Evolutionary conservation across 2,797 vertebrate species (phyloP).

Genomic region (Uromys caudimaculatus): DNA sequence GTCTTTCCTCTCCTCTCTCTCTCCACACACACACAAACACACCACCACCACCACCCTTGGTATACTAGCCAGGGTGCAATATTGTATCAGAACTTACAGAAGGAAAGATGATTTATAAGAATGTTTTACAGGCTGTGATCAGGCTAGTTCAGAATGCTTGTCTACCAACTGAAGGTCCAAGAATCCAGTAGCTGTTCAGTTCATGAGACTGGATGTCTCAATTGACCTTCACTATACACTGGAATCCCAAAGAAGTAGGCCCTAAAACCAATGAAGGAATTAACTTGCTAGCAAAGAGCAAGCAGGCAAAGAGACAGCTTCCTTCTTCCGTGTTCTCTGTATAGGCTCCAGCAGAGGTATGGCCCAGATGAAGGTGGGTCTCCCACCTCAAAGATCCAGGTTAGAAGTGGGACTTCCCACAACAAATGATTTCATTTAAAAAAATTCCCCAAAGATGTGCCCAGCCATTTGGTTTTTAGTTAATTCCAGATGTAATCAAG

Average conservation of each 20-base stretch:
- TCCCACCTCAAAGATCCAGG: background rate
- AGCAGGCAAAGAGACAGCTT: background rate
- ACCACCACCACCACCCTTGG: too few species aligned
- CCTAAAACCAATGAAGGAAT: background rate
- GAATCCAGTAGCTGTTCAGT: background rate
- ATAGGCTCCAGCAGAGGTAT: background rate
- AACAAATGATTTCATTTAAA: background rate
- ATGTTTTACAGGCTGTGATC: background rate
- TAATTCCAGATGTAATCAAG: background rate
- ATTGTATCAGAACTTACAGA: background rate
- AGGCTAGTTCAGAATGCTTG: background rate
- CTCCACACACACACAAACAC: background rate
- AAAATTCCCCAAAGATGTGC: background rate
- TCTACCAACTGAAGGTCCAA: background rate
- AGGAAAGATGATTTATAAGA: background rate
- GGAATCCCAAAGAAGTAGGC: background rate
- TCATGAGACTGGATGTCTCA: background rate
- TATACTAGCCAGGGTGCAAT: background rate
- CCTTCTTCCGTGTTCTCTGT: background rate
- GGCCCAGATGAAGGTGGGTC: background rate
- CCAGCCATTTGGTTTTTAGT: background rate
- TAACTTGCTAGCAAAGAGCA: too few species aligned
- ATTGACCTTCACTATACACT: background rate
- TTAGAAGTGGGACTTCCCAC: background rate
- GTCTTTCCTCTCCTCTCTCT: background rate